Base-by-base conservation (phyloP, 2,113 vertebrate genomes). In the Lipophrys pholis region DNA sequence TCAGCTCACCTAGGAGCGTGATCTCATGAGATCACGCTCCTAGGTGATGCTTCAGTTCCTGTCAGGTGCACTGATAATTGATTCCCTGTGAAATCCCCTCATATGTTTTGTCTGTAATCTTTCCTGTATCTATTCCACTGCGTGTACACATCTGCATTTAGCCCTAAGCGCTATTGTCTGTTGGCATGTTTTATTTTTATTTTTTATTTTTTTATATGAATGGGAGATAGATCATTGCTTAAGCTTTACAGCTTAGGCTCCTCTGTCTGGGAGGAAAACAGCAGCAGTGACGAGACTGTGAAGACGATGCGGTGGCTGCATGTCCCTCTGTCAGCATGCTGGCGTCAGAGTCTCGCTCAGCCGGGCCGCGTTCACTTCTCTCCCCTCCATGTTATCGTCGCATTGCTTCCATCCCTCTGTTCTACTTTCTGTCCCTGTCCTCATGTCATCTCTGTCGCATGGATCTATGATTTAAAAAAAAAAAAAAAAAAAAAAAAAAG, bases 21-120 rank as follows among this genome's bases (percentile, higher is more conserved):
- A 72, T 73, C 49, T 61, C 15, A 60, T 60, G 15, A 61, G 51
- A 73, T 72, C 52, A 53, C 53, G 76, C 46, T 53, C 14, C 8
- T 52, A 71, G 78, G 72, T 81, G 61, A 87, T 30, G 21, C 21
- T 30, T 30, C 21, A 30, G 21, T 30, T 30, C 21, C 21, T 30
- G 21, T 30, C 21, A 30, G 21, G 21, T 30, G 21, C 21, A 11
- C 73, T 35, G 70, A 80, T 84, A 83, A 86, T 80, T 86, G 84
- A 88, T 82, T 90, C 59, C 17, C 59, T 50, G 60, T 46, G 59
- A 82, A 85, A 87, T 82, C 87, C 55, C 71, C 58, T 52, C 7
- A 64, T 73, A 64, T 69, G 49, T 59, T 67, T 85, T 60, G 48
- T 63, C 51, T 63, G 66, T 74, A 74, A 80, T 80, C 67, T 72